Evolutionary conservation across 2,113 vertebrate species (phyloP).

Genomic region (Spheniscus mendiculus): DNA sequence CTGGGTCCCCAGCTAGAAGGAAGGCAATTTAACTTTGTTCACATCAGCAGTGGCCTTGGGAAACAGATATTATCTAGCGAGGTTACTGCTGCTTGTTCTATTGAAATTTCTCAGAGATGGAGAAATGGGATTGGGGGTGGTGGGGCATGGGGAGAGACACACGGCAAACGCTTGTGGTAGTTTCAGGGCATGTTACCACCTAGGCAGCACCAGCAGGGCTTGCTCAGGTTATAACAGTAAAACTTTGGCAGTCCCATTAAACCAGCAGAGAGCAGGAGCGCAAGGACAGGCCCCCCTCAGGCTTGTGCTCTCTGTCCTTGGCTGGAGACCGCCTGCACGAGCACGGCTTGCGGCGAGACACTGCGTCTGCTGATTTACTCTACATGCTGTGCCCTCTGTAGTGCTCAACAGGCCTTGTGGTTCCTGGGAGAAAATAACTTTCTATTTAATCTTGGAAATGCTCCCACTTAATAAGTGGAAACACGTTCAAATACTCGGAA

Average conservation of each 20-base stretch:
- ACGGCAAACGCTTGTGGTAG: accelerated
- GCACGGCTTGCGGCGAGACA: neutral
- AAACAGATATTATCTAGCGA: neutral
- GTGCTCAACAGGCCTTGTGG: neutral
- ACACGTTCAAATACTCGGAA: neutral
- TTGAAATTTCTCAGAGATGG: neutral
- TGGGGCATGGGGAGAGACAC: neutral
- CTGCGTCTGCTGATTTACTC: neutral
- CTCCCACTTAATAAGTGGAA: neutral
- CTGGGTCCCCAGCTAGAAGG: neutral
- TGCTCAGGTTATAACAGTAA: neutral
- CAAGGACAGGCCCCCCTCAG: neutral
- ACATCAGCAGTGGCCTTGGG: neutral
- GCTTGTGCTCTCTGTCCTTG: neutral
- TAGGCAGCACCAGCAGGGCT: neutral
- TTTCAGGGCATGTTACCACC: neutral
- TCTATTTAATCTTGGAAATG: neutral
- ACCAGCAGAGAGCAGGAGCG: neutral
- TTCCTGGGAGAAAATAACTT: neutral
- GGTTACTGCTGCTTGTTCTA: neutral
- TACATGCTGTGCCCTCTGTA: neutral
- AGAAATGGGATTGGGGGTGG: neutral
- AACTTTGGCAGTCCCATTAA: neutral
- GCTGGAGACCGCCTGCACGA: neutral
- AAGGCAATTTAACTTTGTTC: neutral